Conservation (phyloP, 2,888 invertebrate genomes). For the Nasonovia ribisnigri region DNA sequence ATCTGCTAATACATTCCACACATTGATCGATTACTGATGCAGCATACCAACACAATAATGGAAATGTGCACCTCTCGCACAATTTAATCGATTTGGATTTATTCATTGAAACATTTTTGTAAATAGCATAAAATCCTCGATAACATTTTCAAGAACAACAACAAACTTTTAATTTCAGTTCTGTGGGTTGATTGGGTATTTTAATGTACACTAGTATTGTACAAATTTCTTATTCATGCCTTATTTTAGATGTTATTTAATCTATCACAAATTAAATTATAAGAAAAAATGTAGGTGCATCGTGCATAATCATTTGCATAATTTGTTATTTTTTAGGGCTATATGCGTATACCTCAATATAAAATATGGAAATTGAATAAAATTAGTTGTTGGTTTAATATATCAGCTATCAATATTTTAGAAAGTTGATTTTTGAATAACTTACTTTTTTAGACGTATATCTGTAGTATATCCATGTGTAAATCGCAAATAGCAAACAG, state of each 20-base stretch:
- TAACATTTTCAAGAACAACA: too few species aligned
- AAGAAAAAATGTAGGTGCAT: neutral
- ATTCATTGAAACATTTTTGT: too few species aligned
- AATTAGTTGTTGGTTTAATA: neutral
- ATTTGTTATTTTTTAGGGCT: neutral
- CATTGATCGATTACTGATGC: too few species aligned
- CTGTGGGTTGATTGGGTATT: neutral
- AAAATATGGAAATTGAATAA: neutral
- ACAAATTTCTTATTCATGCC: neutral
- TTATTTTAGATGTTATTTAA: neutral
- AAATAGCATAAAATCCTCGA: too few species aligned
- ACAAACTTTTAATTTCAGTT: too few species aligned
- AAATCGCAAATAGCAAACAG: conserved; percentile 78
- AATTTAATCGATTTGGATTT: too few species aligned
- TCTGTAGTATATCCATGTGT: conserved; percentile 79
- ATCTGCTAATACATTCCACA: too few species aligned
- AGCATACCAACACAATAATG: too few species aligned
- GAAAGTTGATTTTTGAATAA: neutral
- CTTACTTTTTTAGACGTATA: conserved; percentile 80
- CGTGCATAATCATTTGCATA: neutral
- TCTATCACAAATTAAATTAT: neutral
- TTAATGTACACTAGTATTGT: neutral
- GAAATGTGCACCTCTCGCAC: too few species aligned
- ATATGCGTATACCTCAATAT: neutral
- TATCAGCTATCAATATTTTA: neutral